Percentiles rank a stretch among this genome's conserved stretches.
Conservation (phyloP, 1,140 invertebrate species). For the Galleria mellonella region DNA sequence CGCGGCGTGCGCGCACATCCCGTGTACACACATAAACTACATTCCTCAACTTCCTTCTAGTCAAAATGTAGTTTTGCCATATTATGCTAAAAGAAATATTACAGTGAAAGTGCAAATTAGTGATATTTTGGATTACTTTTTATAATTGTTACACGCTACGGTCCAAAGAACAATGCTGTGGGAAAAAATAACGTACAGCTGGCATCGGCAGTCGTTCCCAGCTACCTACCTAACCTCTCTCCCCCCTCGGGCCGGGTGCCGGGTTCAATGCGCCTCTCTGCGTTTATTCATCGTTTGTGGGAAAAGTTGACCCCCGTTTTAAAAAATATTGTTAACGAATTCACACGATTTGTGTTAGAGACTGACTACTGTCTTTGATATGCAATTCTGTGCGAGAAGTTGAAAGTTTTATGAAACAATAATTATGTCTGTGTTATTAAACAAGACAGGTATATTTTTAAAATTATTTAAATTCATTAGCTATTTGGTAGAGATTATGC, state of each 20-base stretch:
- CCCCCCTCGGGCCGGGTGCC: conserved; percentile 61
- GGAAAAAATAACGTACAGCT: conserved; percentile 75
- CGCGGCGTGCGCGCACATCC: conserved; percentile 59
- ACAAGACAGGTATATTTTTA: too few species aligned
- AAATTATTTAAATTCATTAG: too few species aligned
- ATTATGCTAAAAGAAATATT: conserved; percentile 10
- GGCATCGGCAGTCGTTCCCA: conserved; percentile 71
- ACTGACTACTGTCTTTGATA: conserved; percentile 52
- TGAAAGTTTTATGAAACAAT: too few species aligned
- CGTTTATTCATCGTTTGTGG: conserved; percentile 73
- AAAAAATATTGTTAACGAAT: conserved; percentile 70
- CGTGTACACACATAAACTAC: conserved; percentile 24
- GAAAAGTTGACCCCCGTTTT: conserved; percentile 72
- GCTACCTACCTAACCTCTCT: conserved; percentile 64
- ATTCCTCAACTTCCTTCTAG: conserved; percentile 42
- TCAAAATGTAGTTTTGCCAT: conserved; percentile 48
- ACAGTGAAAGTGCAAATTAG: conserved; percentile 28
- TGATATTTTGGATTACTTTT: conserved; percentile 35
- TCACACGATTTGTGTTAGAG: conserved; percentile 57
- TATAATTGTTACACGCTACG: conserved; percentile 50
- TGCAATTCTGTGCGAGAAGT: conserved; percentile 1
- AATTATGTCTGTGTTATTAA: too few species aligned
- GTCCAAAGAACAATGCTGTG: conserved; percentile 73
- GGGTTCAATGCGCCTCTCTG: conserved; percentile 71
- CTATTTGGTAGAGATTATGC: too few species aligned